These are phyloP conservation scores for Parnassius glacialis DNA, from an alignment of 2,888 invertebrate species.

Conservation along the genomic window DNA sequence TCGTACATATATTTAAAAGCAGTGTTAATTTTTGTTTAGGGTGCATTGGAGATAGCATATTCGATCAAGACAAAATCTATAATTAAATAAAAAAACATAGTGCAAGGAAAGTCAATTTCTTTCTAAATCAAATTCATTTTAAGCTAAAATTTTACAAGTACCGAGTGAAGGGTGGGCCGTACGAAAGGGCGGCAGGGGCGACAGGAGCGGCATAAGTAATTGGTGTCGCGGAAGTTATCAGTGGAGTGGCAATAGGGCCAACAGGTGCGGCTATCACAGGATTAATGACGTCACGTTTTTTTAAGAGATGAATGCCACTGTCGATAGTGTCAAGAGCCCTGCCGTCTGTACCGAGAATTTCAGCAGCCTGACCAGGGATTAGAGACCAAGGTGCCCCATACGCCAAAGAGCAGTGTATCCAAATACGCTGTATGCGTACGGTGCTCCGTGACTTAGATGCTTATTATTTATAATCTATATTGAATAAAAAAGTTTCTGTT, in stretches of 20 bases:
- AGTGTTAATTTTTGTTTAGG: too few species aligned
- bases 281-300: slow-evolving; percentile 43
- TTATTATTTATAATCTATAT: too few species aligned
- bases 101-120: slow-evolving; percentile 12
- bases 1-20: too few species aligned
- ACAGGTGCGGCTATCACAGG: slow-evolving; percentile 30
- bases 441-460: slow-evolving; percentile 27
- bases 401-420: slow-evolving; percentile 39
- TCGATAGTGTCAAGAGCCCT: slow-evolving; percentile 65
- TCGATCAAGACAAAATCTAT: too few species aligned
- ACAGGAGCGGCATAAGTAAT: slow-evolving; percentile 31
- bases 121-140: slow-evolving; percentile 1
- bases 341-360: slow-evolving; percentile 65
- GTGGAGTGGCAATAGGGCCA: slow-evolving; percentile 30
- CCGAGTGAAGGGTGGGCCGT: slow-evolving; percentile 49
- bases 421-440: slow-evolving; percentile 23
- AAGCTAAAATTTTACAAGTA: slow-evolving; percentile 27
- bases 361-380: slow-evolving; percentile 70
- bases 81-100: too few species aligned
- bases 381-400: slow-evolving; percentile 55
- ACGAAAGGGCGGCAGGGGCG: slow-evolving; percentile 42
- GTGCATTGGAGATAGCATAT: too few species aligned
- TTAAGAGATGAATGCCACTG: slow-evolving; percentile 55
- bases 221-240: slow-evolving; percentile 30
- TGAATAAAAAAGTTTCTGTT: too few species aligned